Conservation (phyloP, 2,888 invertebrate species). For the Dynastes hyllus region DNA sequence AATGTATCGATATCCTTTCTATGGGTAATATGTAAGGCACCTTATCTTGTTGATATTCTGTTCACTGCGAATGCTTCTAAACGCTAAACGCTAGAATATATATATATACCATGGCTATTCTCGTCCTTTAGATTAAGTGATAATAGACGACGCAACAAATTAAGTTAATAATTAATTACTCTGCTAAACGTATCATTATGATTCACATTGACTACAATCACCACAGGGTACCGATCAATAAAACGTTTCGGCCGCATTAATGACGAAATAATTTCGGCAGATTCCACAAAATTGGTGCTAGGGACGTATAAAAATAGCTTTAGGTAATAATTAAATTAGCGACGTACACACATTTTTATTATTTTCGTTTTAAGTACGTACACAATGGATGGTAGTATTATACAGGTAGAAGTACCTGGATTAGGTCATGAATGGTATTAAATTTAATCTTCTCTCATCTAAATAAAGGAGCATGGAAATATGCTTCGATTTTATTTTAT, state of each 20-base stretch:
- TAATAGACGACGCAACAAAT: slow-evolving; percentile 5
- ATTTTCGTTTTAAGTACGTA: neutral
- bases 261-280: neutral
- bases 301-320: neutral
- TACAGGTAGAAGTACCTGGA: neutral
- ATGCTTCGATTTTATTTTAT: no score
- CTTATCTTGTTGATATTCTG: no score
- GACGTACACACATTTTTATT: neutral
- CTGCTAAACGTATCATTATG: neutral
- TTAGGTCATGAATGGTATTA: no score
- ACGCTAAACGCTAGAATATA: neutral
- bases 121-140: neutral
- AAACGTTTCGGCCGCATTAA: neutral
- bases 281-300: slow-evolving; percentile 10
- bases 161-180: slow-evolving; percentile 9
- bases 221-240: neutral
- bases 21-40: no score
- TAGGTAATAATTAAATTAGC: neutral
- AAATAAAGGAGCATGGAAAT: no score
- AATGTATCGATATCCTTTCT: no score
- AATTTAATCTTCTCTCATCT: no score
- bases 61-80: neutral
- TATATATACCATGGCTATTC: neutral
- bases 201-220: neutral
- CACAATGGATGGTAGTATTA: neutral